Evolutionary conservation across 2,888 invertebrate genomes (phyloP).

Genomic region (Fragum fragum): DNA sequence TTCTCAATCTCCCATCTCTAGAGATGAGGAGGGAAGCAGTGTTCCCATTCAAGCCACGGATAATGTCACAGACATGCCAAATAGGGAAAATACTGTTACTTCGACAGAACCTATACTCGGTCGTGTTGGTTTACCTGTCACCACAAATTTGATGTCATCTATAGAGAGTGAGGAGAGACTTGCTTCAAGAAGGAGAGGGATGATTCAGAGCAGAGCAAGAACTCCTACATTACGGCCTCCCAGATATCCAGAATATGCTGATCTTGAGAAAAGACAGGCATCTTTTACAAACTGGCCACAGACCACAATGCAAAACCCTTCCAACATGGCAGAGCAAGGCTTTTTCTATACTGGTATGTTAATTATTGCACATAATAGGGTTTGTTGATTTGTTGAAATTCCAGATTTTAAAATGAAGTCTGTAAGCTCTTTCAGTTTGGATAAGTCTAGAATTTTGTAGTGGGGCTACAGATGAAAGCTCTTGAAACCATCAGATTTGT

Average conservation of each 20-base stretch:
- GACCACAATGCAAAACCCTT: conserved; percentile 42
- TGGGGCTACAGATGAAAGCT: too few species aligned
- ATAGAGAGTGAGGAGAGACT: conserved; percentile 28
- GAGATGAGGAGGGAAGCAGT: not conserved
- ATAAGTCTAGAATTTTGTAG: too few species aligned
- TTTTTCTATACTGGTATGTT: conserved; percentile 59
- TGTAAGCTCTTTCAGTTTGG: too few species aligned
- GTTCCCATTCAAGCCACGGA: conserved; percentile 29
- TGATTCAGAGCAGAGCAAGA: not conserved
- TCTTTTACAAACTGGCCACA: conserved; percentile 54
- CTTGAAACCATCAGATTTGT: too few species aligned
- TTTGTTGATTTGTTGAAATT: too few species aligned
- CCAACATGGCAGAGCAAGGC: conserved; percentile 52
- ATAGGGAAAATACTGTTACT: conserved; percentile 29
- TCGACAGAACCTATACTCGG: conserved; percentile 30
- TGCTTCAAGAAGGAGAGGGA: conserved; percentile 14
- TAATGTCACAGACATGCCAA: conserved; percentile 16
- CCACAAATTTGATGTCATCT: conserved; percentile 28
- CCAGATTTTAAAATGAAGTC: too few species aligned
- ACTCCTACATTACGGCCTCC: conserved; percentile 23
- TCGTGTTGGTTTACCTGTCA: not conserved
- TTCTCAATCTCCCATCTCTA: not conserved
- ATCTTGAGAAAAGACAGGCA: conserved; percentile 26
- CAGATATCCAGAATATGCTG: conserved; percentile 44
- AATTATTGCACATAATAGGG: too few species aligned